These are phyloP conservation scores for Spicauda simplicius DNA, from an alignment of 2,888 invertebrate genomes.

Conservation along the genomic window DNA sequence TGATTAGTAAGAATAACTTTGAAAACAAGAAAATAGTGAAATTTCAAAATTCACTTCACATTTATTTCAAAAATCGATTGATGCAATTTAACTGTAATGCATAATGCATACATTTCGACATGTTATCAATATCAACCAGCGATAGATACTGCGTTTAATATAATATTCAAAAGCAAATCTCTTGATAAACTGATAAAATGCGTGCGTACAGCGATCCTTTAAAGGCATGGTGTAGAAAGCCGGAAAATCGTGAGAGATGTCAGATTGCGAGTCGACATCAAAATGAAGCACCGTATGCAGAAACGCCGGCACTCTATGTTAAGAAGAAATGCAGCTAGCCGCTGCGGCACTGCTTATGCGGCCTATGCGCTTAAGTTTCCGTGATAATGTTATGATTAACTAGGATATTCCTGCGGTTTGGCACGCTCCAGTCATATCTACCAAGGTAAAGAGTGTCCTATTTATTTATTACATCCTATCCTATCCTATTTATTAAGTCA, in stretches of 20 bases:
- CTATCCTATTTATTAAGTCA: too few species aligned
- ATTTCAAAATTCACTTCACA: too few species aligned
- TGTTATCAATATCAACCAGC: background rate
- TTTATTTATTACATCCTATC: too few species aligned
- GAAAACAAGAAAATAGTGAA: too few species aligned
- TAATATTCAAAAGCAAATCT: slow-evolving; percentile 14
- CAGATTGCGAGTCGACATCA: slow-evolving; percentile 63
- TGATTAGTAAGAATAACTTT: too few species aligned
- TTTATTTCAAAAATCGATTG: background rate
- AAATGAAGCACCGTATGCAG: slow-evolving; percentile 54
- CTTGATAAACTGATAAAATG: slow-evolving; percentile 26
- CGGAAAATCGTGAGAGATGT: slow-evolving; percentile 71
- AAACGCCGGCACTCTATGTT: slow-evolving; percentile 32
- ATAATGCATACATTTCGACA: background rate
- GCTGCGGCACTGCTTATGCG: slow-evolving; percentile 29
- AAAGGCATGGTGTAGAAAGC: slow-evolving; percentile 67
- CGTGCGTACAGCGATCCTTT: slow-evolving; percentile 49
- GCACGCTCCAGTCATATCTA: too few species aligned
- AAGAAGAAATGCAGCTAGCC: slow-evolving; percentile 9
- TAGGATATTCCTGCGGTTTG: too few species aligned
- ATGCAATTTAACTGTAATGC: background rate
- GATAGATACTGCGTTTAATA: slow-evolving; percentile 9
- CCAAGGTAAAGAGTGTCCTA: too few species aligned
- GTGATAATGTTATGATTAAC: too few species aligned
- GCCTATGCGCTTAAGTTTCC: background rate